phyloP scores from a whole-genome alignment of 2,113 vertebrate genomes.

The Mohoua ochrocephala region DNA sequence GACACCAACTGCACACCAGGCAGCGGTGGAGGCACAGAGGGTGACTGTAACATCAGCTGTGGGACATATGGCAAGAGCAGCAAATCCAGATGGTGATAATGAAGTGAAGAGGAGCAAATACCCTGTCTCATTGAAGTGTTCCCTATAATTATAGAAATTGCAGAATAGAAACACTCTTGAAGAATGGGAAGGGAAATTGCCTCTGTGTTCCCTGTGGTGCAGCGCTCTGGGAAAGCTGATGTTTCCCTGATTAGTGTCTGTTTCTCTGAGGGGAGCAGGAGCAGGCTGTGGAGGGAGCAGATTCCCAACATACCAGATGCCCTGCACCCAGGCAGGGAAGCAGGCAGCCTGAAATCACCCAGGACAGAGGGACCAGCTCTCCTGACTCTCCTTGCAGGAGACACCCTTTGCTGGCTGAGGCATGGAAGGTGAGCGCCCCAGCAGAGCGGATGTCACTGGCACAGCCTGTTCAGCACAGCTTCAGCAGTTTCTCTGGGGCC shows the following conservation, averaged over 20 bases:
- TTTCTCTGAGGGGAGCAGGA: not conserved
- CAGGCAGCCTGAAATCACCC: not conserved
- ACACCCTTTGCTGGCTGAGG: not conserved
- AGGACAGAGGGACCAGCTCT: not conserved
- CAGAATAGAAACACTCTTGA: not conserved
- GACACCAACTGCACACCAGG: not conserved
- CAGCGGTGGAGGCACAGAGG: accelerated
- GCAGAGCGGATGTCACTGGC: not conserved
- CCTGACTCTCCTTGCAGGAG: not conserved
- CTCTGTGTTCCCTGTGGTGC: not conserved
- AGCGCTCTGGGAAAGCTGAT: not conserved
- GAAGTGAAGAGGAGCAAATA: not conserved
- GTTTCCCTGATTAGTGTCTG: not conserved
- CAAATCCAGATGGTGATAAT: not conserved
- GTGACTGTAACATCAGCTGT: not conserved
- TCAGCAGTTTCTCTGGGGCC: not conserved
- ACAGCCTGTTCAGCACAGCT: not conserved
- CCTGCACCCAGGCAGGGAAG: not conserved
- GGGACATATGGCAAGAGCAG: not conserved
- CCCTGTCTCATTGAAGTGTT: not conserved
- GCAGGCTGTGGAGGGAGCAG: not conserved
- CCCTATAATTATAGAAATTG: not conserved
- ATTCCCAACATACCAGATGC: not conserved
- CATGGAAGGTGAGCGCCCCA: not conserved
- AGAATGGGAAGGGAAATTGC: not conserved